These are phyloP conservation scores for Drosophila sucinea DNA, from an alignment of 1,140 invertebrate species.

Conservation along the genomic window DNA sequence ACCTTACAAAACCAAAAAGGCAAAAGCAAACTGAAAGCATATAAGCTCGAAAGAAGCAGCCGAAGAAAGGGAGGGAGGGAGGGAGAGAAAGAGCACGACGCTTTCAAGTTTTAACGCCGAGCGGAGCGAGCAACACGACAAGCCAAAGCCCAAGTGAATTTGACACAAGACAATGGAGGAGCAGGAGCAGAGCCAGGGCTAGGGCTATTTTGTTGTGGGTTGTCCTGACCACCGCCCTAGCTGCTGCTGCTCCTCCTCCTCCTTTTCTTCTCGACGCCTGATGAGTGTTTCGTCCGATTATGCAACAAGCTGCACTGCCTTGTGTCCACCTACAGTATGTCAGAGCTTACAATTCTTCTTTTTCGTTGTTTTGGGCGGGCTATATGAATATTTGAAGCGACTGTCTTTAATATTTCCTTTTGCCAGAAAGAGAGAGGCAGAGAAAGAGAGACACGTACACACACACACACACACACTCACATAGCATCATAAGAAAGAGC, in stretches of 20 bases:
- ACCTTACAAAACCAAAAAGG: conserved; percentile 8
- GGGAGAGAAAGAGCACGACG: neutral
- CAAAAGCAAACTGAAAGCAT: conserved; percentile 5
- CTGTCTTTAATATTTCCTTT: conserved; percentile 18
- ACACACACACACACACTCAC: neutral
- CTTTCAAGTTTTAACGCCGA: conserved; percentile 20
- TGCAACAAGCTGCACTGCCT: conserved; percentile 6
- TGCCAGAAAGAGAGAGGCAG: neutral
- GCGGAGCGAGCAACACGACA: conserved; percentile 18
- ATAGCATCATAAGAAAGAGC: conserved; percentile 5
- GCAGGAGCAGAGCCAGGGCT: neutral
- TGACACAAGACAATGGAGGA: conserved; percentile 8
- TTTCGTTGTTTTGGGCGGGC: conserved; percentile 4
- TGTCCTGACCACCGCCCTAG: neutral
- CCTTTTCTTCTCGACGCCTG: neutral
- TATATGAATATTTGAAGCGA: conserved; percentile 17
- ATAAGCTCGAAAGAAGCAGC: neutral
- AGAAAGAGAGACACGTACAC: neutral
- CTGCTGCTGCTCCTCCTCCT: neutral
- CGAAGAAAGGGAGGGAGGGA: neutral
- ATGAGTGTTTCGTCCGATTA: conserved; percentile 12
- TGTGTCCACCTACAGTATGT: conserved; percentile 7
- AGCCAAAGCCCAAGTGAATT: conserved; percentile 18
- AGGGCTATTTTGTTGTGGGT: conserved; percentile 9
- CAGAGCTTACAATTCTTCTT: conserved; percentile 3